Conservation (phyloP, 2,113 vertebrate genomes). For the Poicephalus meyeri region DNA sequence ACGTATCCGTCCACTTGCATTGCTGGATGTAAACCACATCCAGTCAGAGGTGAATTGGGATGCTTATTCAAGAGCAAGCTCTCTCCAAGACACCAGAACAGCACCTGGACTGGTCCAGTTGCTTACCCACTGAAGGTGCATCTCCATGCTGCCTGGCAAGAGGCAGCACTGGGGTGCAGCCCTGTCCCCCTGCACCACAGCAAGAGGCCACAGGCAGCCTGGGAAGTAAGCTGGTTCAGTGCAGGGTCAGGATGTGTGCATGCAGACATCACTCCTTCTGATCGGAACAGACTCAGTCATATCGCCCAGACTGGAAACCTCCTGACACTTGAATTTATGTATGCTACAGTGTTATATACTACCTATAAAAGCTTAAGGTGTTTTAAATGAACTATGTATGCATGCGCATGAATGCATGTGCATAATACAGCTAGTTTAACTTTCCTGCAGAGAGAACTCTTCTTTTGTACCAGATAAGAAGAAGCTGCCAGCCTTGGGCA, state of each 20-base stretch:
- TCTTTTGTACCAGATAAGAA: neutral
- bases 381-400: neutral
- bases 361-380: neutral
- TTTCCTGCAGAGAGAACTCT: neutral
- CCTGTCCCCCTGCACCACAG: neutral
- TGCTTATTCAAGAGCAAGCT: accelerated
- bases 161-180: neutral
- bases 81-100: neutral
- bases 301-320: accelerated
- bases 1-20: no score
- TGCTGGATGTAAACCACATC: accelerated
- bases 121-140: accelerated
- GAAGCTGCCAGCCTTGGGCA: neutral
- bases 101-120: neutral
- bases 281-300: neutral
- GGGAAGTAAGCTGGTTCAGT: accelerated
- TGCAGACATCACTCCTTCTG: accelerated
- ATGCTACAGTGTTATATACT: neutral
- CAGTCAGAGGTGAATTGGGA: neutral
- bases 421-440: neutral
- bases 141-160: accelerated
- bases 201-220: neutral
- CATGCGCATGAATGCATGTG: neutral
- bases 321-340: neutral
- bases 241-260: neutral